These are phyloP conservation scores for Polymixis lichenea DNA, from an alignment of 2,888 invertebrate genomes.

Conservation along the genomic window DNA sequence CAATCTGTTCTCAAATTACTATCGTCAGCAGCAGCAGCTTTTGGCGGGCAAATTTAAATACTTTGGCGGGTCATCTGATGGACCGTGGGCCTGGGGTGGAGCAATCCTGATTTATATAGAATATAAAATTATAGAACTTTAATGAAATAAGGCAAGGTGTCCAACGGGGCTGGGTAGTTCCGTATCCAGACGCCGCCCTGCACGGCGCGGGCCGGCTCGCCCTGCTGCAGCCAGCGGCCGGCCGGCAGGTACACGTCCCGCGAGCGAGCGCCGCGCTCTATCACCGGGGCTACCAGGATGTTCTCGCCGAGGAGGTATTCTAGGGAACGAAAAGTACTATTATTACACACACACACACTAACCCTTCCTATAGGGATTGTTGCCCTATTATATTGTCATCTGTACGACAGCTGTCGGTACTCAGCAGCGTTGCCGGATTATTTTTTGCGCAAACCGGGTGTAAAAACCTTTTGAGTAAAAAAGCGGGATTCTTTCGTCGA, in stretches of 20 bases:
- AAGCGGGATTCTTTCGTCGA: no score
- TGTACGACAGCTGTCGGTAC: no score
- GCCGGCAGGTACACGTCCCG: conserved; percentile 92
- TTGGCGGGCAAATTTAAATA: no score
- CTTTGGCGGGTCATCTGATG: no score
- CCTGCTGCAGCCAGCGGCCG: conserved; percentile 91
- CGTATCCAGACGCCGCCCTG: conserved; percentile 89
- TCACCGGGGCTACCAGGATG: conserved; percentile 93
- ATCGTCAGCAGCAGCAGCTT: no score
- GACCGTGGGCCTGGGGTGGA: no score
- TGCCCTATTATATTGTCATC: no score
- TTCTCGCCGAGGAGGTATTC: conserved; percentile 93
- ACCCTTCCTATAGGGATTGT: no score
- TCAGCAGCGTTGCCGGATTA: no score
- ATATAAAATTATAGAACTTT: conserved; percentile 33
- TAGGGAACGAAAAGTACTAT: conserved; percentile 70
- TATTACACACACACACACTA: neutral
- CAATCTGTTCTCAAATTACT: no score
- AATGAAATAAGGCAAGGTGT: conserved; percentile 91
- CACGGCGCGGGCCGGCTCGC: conserved; percentile 71
- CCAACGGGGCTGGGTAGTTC: conserved; percentile 91
- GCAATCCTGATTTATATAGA: neutral
- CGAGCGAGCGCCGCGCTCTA: conserved; percentile 87
- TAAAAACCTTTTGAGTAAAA: no score
- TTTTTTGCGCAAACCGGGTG: no score